These are phyloP conservation scores for Dermatemys mawii DNA, from an alignment of 2,113 vertebrate genomes.

Conservation along the genomic window DNA sequence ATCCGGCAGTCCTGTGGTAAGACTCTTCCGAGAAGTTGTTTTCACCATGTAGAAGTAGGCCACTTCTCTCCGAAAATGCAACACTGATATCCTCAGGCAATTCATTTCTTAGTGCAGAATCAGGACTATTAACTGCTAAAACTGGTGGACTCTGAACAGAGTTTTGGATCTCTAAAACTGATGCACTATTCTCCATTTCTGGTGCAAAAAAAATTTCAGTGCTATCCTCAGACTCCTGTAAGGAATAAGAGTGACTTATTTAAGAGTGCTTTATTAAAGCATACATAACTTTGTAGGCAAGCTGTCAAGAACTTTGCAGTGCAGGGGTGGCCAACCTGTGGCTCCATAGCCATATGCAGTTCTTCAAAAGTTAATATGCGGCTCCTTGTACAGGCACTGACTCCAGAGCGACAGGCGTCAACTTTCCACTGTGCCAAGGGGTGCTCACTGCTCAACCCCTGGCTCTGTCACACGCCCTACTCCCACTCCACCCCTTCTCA, in stretches of 20 bases:
- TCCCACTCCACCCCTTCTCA: too few species aligned
- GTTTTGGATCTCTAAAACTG: neutral
- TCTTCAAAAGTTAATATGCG: too few species aligned
- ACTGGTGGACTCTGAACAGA: neutral
- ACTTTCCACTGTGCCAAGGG: too few species aligned
- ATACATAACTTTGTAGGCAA: neutral
- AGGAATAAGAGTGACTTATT: neutral
- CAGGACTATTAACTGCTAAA: accelerated
- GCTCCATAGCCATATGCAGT: too few species aligned
- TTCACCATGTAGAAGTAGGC: neutral
- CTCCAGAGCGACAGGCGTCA: too few species aligned
- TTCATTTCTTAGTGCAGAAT: neutral
- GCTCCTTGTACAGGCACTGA: too few species aligned
- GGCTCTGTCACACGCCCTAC: too few species aligned
- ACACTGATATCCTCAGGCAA: neutral
- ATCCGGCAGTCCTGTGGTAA: neutral
- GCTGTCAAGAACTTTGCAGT: neutral
- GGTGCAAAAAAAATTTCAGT: neutral
- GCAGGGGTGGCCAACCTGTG: too few species aligned
- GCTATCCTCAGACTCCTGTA: neutral
- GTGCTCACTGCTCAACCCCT: too few species aligned
- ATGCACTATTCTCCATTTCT: neutral
- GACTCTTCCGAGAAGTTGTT: neutral
- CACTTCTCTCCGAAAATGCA: neutral
- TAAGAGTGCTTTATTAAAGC: neutral